phyloP scores from a whole-genome alignment of 2,888 invertebrate genomes.

The Heliconius ethilla region DNA sequence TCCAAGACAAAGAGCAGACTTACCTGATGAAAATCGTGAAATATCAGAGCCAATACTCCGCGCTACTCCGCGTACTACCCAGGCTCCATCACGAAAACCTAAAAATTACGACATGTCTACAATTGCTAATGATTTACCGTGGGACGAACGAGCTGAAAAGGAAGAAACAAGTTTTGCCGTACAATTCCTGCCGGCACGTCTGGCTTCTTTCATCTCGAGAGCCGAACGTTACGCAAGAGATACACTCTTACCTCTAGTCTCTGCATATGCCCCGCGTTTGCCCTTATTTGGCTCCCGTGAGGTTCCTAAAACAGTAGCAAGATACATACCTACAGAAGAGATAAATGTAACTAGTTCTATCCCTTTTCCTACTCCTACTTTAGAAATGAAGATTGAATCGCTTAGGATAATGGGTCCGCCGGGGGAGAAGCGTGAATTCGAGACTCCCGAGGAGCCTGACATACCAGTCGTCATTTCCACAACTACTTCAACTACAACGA shows the following conservation, averaged over 20 bases:
- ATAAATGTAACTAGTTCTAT: constrained; percentile 65
- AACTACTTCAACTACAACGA: constrained; percentile 55
- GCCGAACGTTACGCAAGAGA: constrained; percentile 91
- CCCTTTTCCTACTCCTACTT: constrained; percentile 73
- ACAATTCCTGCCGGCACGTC: constrained; percentile 89
- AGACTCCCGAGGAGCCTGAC: constrained; percentile 72
- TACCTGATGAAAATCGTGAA: constrained; percentile 77
- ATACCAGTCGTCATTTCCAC: constrained; percentile 62
- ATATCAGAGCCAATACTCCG: constrained; percentile 85
- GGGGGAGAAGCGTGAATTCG: constrained; percentile 67
- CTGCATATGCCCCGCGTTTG: constrained; percentile 89
- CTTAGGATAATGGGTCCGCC: constrained; percentile 73
- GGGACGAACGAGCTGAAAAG: constrained; percentile 65
- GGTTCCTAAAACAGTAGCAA: constrained; percentile 76
- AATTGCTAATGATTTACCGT: constrained; percentile 66
- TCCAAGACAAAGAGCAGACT: constrained; percentile 76
- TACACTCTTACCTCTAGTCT: constrained; percentile 88
- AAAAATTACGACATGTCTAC: constrained; percentile 75
- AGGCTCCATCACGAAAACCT: constrained; percentile 63
- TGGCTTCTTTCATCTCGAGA: constrained; percentile 90
- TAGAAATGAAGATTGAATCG: constrained; percentile 78
- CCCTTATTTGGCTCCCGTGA: constrained; percentile 81
- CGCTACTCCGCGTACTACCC: constrained; percentile 67
- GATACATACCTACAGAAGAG: constrained; percentile 84
- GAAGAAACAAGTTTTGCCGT: constrained; percentile 83